A percentile compares a stretch with the other conserved stretches of the same genome.
phyloP scores from a whole-genome alignment of 2,113 vertebrate species.

The Leiothrix lutea region DNA sequence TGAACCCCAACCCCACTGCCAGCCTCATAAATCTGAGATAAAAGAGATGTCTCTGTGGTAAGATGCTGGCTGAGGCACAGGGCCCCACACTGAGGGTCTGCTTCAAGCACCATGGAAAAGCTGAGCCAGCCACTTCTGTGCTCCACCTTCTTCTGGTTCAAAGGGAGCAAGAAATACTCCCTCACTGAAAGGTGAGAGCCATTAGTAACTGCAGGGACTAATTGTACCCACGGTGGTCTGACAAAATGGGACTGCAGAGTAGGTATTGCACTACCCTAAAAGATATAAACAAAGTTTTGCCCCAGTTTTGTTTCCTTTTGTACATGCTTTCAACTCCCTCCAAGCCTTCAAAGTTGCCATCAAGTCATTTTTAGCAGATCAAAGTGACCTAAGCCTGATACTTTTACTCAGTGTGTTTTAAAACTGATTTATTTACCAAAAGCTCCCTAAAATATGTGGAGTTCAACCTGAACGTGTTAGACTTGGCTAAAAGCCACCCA shows the following conservation, averaged over 20 bases:
- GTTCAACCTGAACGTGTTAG: neutral
- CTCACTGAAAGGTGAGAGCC: neutral
- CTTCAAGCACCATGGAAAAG: accelerated
- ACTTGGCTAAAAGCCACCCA: neutral
- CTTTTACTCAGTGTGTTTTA: neutral
- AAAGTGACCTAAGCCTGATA: neutral
- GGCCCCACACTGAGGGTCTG: neutral
- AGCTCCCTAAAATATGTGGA: neutral
- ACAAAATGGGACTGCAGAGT: neutral
- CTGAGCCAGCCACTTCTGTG: neutral
- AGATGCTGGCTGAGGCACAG: neutral
- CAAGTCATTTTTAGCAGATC: neutral
- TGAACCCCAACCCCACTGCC: neutral
- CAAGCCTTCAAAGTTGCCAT: neutral
- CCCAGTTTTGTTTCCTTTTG: neutral
- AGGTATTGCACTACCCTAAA: neutral
- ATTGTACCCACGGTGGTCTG: accelerated
- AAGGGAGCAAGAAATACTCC: neutral
- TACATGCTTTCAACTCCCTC: neutral
- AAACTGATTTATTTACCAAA: neutral
- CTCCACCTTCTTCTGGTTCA: neutral
- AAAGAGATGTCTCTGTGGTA: neutral
- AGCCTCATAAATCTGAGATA: neutral
- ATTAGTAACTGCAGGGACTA: neutral
- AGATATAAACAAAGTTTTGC: neutral